Percentiles rank a stretch among this genome's conserved stretches.
phyloP scores from a whole-genome alignment of 2,888 invertebrate species.

The Ophion ellenae region DNA sequence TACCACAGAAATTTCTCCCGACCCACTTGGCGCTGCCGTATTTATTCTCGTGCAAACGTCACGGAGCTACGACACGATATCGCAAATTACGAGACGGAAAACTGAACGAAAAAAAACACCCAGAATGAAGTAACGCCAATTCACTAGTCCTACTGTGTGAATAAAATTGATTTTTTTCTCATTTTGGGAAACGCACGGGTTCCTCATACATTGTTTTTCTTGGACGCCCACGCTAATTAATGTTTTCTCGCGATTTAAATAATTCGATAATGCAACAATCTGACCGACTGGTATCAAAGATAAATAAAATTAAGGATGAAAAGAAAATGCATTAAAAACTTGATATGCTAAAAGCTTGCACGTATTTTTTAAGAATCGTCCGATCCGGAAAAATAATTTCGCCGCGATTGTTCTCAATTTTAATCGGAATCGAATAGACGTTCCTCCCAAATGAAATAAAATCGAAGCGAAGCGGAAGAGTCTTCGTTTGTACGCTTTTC shows the following conservation, averaged over 20 bases:
- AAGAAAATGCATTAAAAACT: background rate
- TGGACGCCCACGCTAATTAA: background rate
- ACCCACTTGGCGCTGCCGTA: constrained; percentile 44
- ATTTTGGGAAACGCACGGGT: constrained; percentile 6
- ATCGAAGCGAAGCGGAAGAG: no score
- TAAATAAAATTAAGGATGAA: background rate
- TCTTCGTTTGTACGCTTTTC: no score
- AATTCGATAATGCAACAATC: background rate
- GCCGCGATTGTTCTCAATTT: background rate
- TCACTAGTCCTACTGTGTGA: constrained; percentile 1
- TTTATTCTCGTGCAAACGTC: constrained; percentile 33
- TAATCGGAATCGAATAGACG: background rate
- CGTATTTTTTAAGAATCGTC: constrained; percentile 3
- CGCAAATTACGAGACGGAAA: constrained; percentile 34
- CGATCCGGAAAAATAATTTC: constrained; percentile 3
- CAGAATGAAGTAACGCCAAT: constrained; percentile 17
- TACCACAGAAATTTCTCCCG: constrained; percentile 51
- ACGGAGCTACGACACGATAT: constrained; percentile 37
- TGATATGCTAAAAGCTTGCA: background rate
- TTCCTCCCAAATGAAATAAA: background rate
- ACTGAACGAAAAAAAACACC: background rate
- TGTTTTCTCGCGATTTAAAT: background rate
- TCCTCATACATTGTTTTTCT: background rate
- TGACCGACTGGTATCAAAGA: background rate
- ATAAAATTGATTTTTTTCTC: constrained; percentile 29